Base-by-base conservation (phyloP, 2,113 vertebrate species). In the Microtus montanus region DNA sequence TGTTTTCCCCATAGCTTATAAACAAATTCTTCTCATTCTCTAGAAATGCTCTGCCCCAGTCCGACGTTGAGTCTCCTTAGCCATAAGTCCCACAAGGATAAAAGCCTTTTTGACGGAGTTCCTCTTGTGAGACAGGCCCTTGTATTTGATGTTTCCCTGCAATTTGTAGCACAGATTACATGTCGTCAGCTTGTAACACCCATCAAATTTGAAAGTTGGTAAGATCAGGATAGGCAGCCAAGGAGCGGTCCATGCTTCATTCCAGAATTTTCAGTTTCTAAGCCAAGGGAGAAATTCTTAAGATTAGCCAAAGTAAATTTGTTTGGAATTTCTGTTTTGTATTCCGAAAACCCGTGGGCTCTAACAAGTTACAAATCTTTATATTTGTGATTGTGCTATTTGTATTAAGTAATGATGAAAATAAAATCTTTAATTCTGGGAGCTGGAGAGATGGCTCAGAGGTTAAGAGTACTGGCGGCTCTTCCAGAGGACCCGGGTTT, bases 251-350 rank as follows among this genome's bases (percentile, higher is more conserved):
- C 52, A 64, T 61, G 12, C 20, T 93, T 96, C 33, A 75, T 92
- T 89, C 74, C 71, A 73, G 49, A 88, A 83, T 5, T 84, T 87
- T 71, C 13, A 20, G 14, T 70, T 78, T 92, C 35, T 47, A 83
- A 73, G 64, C 84, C 75, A 95, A 63, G 58, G 54, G 41, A 75
- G 8, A 75, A 90, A 92, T 80, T 85, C 47, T 88, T 93, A 61
- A 83, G 86, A 89, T 13, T 74, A 89, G 2, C 63, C 71, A 20
- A 61, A 79, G 13, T 63, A 75, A 90, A 75, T 2, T n/a, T 64
- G 13, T 91, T 94, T 19, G 75, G 47, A 63, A n/a, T 92, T 90
- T 91, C 38, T 84, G 14, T 52, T 35, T 24, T 52, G 7, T 17
- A 75, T 47, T 61, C 47, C 49, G 61, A 77, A 77, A 77, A 77